Evolutionary conservation across 2,113 vertebrate genomes (phyloP), one percentile per base, ranked within the genome.

Genomic region (Grallaria varia): DNA sequence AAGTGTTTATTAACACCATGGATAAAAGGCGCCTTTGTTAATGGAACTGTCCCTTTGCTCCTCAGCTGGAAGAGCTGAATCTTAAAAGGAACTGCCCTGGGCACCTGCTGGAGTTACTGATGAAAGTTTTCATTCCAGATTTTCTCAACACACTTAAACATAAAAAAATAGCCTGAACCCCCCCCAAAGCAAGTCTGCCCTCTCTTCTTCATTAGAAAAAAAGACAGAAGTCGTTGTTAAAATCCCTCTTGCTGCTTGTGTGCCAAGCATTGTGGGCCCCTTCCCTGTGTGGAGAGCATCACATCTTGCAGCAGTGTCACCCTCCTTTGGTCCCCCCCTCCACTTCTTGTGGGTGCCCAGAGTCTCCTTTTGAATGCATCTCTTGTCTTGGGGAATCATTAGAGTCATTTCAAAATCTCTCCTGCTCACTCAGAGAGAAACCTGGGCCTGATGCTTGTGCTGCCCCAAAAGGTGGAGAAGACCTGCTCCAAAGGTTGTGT

Each of bases 41-140:
- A 35, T 0, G 5, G 75, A 19, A 67, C 92, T 90, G 90, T 86
- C 83, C 52, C 59, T 90, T 90, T 80, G 78, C 90, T 96, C 31
- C 72, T 67, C 3, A 0, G 2, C 35, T 25, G 24, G 72, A 85
- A 64, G 82, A 93, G 85, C 76, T 88, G 67, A 55, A 67, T 81
- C 81, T 94, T 90, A 60, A 95, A 96, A 93, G 84, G 68, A 94
- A 23, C 67, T 85, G 87, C 82, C 58, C 67, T 80, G 82, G 75
- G 82, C 91, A 97, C 90, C 93, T 96, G 95, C 87, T 91, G 90
- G 87, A 94, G 72, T 47, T 81, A 33, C 64, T 88, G 91, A 81
- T 85, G 63, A 58, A 87, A 91, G 89, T 93, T 90, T 95, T 88
- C 72, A 49, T 94, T 94, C 60, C 90, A 72, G 72, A 68, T 96